Evolutionary conservation across 2,113 vertebrate species (phyloP), one percentile per base, ranked within the genome.

Genomic region (Columbina picui): DNA sequence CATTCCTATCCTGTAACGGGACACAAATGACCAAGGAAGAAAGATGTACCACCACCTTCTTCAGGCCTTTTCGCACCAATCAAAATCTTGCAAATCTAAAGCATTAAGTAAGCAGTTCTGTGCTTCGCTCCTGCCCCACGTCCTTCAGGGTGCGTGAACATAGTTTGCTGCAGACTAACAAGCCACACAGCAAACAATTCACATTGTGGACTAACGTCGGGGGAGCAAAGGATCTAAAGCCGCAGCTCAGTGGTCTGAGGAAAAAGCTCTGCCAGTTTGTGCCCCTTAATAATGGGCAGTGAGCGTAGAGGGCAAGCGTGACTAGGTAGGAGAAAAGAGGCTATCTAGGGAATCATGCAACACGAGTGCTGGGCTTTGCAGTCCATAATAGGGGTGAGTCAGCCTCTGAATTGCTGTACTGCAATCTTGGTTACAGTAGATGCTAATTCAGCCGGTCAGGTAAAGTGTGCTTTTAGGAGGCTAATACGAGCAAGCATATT

Each of bases 391-490:
- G 53, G 60, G 36, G 68, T 60, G 77, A 90, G 69, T 90, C 81
- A 82, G 50, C 63, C 55, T 70, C 87, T 36, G 91, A 94, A 69
- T 49, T 67, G 86, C 91, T 82, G 64, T 14, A 75, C 85, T 94
- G 75, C 83, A 92, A 5, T 93, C 95, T 89, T 78, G 64, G 69
- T 91, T 96, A 60, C 85, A 87, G 68, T 7, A 91, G 96, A 87
- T 92, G 69, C 78, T 91, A 91, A 95, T 95, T 94, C 82, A 94
- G 82, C 68, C 92, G 53, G 90, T 92, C 93, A 92, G 91, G 88
- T 94, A 95, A 93, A 89, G 70, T 47, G 39, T 93, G 89, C 84
- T 90, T 88, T 94, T 55, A 80, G 88, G 34, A 90, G 49, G 34
- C 65, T 90, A 63, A 84, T 47, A 89, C 1, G 2, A 95, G 75